Conservation (phyloP, 1,140 invertebrate species). For the Tetramorium parvispinum region DNA sequence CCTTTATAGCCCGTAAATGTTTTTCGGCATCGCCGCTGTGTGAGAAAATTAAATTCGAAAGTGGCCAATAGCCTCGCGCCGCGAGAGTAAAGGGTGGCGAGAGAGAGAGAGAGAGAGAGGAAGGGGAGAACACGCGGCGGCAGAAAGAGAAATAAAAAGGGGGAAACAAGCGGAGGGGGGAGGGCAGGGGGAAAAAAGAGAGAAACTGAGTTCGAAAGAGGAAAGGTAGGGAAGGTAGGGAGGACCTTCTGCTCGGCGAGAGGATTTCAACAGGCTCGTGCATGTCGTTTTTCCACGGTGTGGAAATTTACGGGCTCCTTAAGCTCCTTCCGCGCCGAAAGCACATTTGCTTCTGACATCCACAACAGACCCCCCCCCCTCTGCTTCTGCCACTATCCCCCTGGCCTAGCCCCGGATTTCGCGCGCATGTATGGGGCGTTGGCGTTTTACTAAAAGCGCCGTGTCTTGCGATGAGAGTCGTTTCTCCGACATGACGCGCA, state of each 20-base stretch:
- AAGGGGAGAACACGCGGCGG: not conserved
- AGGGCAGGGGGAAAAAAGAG: slow-evolving; percentile 29
- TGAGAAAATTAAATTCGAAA: slow-evolving; percentile 65
- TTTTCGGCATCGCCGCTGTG: slow-evolving; percentile 30
- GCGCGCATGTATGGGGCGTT: slow-evolving; percentile 58
- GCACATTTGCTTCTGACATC: slow-evolving; percentile 61
- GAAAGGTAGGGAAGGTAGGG: not conserved
- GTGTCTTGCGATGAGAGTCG: slow-evolving; percentile 51
- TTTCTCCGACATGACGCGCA: slow-evolving; percentile 32
- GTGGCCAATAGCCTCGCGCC: slow-evolving; percentile 54
- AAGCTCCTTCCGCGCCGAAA: slow-evolving; percentile 61
- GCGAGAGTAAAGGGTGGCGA: slow-evolving; percentile 8
- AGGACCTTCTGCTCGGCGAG: slow-evolving; percentile 56
- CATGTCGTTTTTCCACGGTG: slow-evolving; percentile 58
- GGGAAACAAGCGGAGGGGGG: slow-evolving; percentile 18
- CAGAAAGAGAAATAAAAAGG: slow-evolving; percentile 35
- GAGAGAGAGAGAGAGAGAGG: not conserved
- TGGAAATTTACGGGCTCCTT: slow-evolving; percentile 62
- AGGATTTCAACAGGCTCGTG: slow-evolving; percentile 62
- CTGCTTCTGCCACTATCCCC: not conserved
- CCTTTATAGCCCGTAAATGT: slow-evolving; percentile 51
- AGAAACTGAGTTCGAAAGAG: slow-evolving; percentile 43
- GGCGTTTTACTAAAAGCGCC: slow-evolving; percentile 55
- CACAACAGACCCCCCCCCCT: slow-evolving; percentile 18
- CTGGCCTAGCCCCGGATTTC: slow-evolving; percentile 3